phyloP scores from a whole-genome alignment of 2,888 invertebrate species.

The Catotricha subobsoleta region DNA sequence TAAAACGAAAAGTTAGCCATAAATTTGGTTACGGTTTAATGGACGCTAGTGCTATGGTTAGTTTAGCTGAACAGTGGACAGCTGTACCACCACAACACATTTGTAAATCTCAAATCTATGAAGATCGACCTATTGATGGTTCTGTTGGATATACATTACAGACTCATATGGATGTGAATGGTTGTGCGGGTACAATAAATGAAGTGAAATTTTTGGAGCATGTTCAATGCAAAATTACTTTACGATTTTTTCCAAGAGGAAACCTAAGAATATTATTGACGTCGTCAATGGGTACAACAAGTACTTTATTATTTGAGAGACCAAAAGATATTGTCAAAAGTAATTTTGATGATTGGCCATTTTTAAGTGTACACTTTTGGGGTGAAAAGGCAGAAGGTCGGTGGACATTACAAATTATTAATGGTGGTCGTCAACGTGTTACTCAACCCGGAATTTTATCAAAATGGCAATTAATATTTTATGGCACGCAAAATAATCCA shows the following conservation, averaged over 20 bases:
- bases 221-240: conserved; percentile 87
- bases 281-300: conserved; percentile 85
- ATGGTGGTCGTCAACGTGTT: conserved; percentile 58
- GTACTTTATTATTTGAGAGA: conserved; percentile 81
- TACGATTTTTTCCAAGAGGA: conserved; percentile 84
- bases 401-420: conserved; percentile 67
- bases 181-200: conserved; percentile 72
- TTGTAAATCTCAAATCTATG: conserved; percentile 78
- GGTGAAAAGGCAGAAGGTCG: conserved; percentile 80
- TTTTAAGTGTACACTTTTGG: conserved; percentile 97
- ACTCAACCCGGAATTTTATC: conserved; percentile 74
- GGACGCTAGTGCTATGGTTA: conserved; percentile 91
- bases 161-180: conserved; percentile 76
- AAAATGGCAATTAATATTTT: conserved; percentile 93
- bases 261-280: conserved; percentile 75
- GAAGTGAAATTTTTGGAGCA: conserved; percentile 88
- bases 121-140: conserved; percentile 62
- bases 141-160: conserved; percentile 54
- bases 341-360: conserved; percentile 97
- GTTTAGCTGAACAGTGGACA: conserved; percentile 81
- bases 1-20: conserved; percentile 84
- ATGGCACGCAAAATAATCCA: conserved; percentile 80
- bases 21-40: conserved; percentile 97
- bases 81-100: conserved; percentile 91
- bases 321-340: conserved; percentile 82